Conservation (phyloP, 2,888 invertebrate species). For the Diplazon laetatorius region DNA sequence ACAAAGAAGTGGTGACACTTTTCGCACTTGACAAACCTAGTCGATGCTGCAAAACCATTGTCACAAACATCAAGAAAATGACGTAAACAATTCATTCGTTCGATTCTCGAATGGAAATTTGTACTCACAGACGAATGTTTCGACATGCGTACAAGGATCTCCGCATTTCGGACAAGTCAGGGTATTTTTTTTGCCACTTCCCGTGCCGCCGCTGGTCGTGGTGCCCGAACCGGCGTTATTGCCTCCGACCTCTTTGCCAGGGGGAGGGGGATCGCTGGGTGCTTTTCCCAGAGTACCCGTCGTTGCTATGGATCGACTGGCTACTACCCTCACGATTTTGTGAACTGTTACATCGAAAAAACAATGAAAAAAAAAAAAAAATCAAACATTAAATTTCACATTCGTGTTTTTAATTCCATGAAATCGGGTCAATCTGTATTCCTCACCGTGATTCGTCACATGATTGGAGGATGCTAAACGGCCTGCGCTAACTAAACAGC, state of each 20-base stretch:
- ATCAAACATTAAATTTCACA: not conserved
- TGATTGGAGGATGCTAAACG: constrained; percentile 79
- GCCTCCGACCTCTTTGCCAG: constrained; percentile 72
- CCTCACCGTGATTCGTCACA: constrained; percentile 79
- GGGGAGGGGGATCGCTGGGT: constrained; percentile 78
- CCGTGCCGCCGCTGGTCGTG: constrained; percentile 81
- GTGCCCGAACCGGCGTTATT: constrained; percentile 62
- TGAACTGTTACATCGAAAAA: constrained; percentile 71
- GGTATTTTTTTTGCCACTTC: constrained; percentile 89
- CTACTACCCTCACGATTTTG: constrained; percentile 79
- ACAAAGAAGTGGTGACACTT: constrained; percentile 99
- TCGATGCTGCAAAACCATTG: constrained; percentile 86
- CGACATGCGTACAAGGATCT: constrained; percentile 98
- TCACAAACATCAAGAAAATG: not conserved
- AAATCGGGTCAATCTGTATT: not conserved
- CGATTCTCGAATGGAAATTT: not conserved
- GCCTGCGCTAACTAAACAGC: constrained; percentile 79
- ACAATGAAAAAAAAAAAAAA: constrained; percentile 16
- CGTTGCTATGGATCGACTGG: constrained; percentile 75
- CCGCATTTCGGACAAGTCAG: constrained; percentile 98
- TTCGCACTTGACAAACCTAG: constrained; percentile 98
- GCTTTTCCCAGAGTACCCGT: constrained; percentile 75
- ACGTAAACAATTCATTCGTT: constrained; percentile 2
- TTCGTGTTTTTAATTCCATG: not conserved
- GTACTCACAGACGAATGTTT: constrained; percentile 94